These are phyloP conservation scores for Heliconius sara DNA, from an alignment of 2,888 invertebrate genomes.

Conservation along the genomic window DNA sequence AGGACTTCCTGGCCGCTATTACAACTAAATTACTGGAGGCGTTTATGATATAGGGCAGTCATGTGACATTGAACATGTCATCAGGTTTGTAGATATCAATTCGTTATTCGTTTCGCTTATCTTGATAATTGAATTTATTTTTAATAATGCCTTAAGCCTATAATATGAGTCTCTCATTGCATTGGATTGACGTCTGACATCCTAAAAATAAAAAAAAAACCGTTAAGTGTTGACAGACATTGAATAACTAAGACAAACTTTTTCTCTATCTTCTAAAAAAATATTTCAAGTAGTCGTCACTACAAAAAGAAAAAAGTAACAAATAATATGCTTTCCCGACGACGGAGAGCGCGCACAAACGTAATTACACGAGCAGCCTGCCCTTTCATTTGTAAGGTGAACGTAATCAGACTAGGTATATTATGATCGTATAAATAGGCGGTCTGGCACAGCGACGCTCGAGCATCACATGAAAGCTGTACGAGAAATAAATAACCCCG, in stretches of 20 bases:
- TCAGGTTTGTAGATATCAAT: background rate
- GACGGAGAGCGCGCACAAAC: background rate
- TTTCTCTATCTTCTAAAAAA: background rate
- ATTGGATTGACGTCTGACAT: background rate
- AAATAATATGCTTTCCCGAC: background rate
- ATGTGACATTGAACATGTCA: conserved; percentile 9
- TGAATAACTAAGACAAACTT: background rate
- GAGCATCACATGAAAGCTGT: conserved; percentile 30
- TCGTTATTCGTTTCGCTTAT: background rate
- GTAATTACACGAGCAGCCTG: conserved; percentile 28
- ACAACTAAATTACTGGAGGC: conserved; percentile 40
- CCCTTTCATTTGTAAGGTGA: conserved; percentile 32
- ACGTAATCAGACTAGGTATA: conserved; percentile 36
- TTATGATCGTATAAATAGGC: conserved; percentile 43
- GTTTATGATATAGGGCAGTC: conserved; percentile 34
- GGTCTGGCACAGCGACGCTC: conserved; percentile 41
- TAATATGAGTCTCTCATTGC: background rate
- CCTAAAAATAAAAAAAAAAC: background rate
- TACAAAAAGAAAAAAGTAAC: background rate
- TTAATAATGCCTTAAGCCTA: background rate
- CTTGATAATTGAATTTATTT: background rate
- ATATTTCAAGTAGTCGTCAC: background rate
- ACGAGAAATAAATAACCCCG: conserved; percentile 35
- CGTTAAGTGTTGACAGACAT: background rate
- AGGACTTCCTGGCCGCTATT: conserved; percentile 39